Base-by-base conservation (phyloP, 2,797 vertebrate genomes). In the Cirrhinus mrigala region DNA sequence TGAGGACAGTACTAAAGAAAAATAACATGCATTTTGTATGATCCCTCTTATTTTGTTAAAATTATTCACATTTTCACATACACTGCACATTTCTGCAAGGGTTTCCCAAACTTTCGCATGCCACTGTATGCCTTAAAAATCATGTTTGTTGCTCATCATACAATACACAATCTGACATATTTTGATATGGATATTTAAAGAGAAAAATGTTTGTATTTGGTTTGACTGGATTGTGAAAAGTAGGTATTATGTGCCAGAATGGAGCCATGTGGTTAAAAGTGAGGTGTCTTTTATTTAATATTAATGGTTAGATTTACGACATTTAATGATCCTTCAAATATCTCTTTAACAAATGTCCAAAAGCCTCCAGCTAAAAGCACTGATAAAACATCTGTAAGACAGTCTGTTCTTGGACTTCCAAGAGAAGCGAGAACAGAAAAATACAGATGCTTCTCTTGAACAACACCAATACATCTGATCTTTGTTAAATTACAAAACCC, bases 311-410 rank as follows among this genome's bases (percentile, higher is more conserved):
- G 22, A 64, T 75, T 83, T 64, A 37, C 0, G 0, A 48, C 60
- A 52, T 54, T n/a, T 64, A 83, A 66, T 68, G 46, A 66, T 66
- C 33, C 16, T 76, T 76, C 48, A 24, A 83, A 83, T 60, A 24
- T 75, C 29, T 3, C 10, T 54, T 52, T 27, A 64, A 66, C 27
- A 75, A 75, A 75, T 66, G 27, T 76, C 46, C 71, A 24, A 54
- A 40, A 75, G 46, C 46, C 29, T 74, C 14, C 10, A 14, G 71
- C 58, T 83, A 27, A 48, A 76, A 64, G 62, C 48, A 76, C 22
- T 29, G 69, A 75, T 76, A 83, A 40, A 83, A 54, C 60, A 68
- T 66, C 58, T 75, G 46, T 54, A 66, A 37, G 11, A 16, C 29
- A 76, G 5, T 22, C 48, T 76, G 82, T 83, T 76, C 73, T 68